Conservation (phyloP, 1,140 invertebrate genomes). For the Lucilia cuprina region DNA sequence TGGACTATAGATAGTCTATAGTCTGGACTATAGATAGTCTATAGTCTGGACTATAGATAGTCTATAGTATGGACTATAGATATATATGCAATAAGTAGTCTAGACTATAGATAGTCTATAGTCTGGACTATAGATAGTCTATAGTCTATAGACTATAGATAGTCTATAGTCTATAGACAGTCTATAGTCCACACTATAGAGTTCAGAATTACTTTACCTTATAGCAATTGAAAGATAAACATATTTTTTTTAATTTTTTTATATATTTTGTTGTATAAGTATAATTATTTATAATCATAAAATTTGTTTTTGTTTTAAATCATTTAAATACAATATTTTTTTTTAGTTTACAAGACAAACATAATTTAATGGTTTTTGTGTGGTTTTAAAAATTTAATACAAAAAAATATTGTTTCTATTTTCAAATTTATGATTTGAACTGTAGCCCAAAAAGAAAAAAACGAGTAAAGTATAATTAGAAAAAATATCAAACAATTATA, state of each 20-base stretch:
- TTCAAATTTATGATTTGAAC: constrained; percentile 11
- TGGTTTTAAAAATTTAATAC: neutral
- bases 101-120: too few relatives aligned
- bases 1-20: too few relatives aligned
- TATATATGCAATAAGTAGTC: too few relatives aligned
- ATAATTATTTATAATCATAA: constrained; percentile 9
- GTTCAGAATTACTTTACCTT: too few relatives aligned
- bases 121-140: too few relatives aligned
- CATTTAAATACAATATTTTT: neutral
- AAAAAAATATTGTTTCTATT: neutral
- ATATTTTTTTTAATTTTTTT: neutral
- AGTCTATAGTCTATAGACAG: too few relatives aligned
- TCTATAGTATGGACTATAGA: too few relatives aligned
- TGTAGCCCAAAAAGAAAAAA: constrained; percentile 10
- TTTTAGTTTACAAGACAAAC: constrained; percentile 7
- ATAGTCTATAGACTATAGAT: too few relatives aligned
- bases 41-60: too few relatives aligned
- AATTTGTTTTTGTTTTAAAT: neutral
- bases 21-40: too few relatives aligned
- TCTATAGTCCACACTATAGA: too few relatives aligned
- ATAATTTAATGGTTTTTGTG: neutral
- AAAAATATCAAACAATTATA: constrained; percentile 9
- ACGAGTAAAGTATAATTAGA: neutral
- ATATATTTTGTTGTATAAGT: constrained; percentile 12
- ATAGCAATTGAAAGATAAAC: too few relatives aligned